Evolutionary conservation across 2,113 vertebrate genomes (phyloP), one percentile per base, ranked within the genome.

Genomic region (Mugil cephalus): DNA sequence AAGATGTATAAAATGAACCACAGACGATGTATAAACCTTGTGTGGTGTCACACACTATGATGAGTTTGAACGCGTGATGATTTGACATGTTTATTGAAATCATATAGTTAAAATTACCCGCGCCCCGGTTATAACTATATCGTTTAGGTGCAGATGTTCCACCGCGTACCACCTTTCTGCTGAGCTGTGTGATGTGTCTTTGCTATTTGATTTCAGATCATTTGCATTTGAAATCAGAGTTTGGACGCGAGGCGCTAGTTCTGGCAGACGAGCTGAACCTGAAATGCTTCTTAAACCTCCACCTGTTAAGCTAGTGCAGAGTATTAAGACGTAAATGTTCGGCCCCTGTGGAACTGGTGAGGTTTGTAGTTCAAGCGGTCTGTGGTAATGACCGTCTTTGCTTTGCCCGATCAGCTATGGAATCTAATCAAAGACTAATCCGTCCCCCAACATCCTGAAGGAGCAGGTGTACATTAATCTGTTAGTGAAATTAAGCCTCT

Each of bases 351-450:
- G 68, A 77, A 63, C 60, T 42, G 63, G 9, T 45, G 52, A 46
- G 68, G 60, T 58, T 67, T 80, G 68, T 47, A 63, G 67, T 68
- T 87, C 69, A 87, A 56, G 79, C 67, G 38, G 82, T 47, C 54
- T 59, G 70, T 63, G 56, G 70, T 87, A 79, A 77, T 78, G 66
- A 69, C 58, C 72, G 39, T 59, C 73, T 87, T 74, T 19, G 10
- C 40, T 53, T 69, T 69, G 53, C 47, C 69, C 53, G 21, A 82
- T 79, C 83, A 80, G 67, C 71, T 61, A 75, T 30, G 56, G 45
- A 72, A 76, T 85, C 74, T 78, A 76, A 86, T 86, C 72, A 84
- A 78, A 74, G 56, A 71, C 66, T 67, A 86, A 87, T 89, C 82
- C 68, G 13, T 69, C 40, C 53, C 69, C 36, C 63, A 69, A 43